Evolutionary conservation across 1,140 invertebrate species (phyloP).

Genomic region (Papilio machaon): DNA sequence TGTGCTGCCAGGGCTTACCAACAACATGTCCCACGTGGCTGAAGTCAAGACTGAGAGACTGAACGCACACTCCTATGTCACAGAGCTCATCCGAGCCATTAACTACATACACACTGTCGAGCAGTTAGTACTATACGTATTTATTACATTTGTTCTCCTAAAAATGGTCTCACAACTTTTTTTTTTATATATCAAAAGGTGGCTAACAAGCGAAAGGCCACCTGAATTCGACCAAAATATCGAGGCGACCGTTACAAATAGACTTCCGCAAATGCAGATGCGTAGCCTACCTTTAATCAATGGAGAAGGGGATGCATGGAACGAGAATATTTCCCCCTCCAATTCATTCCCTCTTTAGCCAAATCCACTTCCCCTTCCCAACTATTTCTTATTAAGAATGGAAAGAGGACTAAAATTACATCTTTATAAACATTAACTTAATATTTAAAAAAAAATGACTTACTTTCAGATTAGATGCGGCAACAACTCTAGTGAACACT

Average conservation of each 20-base stretch:
- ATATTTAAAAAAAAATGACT: slow-evolving; percentile 46
- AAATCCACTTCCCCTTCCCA: too few relatives aligned
- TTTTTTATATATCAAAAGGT: too few relatives aligned
- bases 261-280: too few relatives aligned
- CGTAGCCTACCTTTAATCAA: too few relatives aligned
- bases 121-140: slow-evolving; percentile 59
- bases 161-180: too few relatives aligned
- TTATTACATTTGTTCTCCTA: too few relatives aligned
- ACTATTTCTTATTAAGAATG: too few relatives aligned
- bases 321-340: too few relatives aligned
- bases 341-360: too few relatives aligned
- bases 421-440: slow-evolving; percentile 48
- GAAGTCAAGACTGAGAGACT: slow-evolving; percentile 44
- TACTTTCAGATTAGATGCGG: slow-evolving; percentile 79
- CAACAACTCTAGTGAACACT: slow-evolving; percentile 83
- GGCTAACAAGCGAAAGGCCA: neutral
- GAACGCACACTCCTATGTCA: slow-evolving; percentile 86
- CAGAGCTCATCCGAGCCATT: slow-evolving; percentile 82
- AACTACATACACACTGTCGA: slow-evolving; percentile 70
- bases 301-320: too few relatives aligned
- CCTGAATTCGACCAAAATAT: neutral
- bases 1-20: slow-evolving; percentile 56
- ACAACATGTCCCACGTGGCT: neutral
- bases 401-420: too few relatives aligned
- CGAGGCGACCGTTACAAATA: neutral